Percentiles rank a stretch among this genome's conserved stretches.
phyloP scores from a whole-genome alignment of 2,888 invertebrate species.

The Lithophane semibrunnea region DNA sequence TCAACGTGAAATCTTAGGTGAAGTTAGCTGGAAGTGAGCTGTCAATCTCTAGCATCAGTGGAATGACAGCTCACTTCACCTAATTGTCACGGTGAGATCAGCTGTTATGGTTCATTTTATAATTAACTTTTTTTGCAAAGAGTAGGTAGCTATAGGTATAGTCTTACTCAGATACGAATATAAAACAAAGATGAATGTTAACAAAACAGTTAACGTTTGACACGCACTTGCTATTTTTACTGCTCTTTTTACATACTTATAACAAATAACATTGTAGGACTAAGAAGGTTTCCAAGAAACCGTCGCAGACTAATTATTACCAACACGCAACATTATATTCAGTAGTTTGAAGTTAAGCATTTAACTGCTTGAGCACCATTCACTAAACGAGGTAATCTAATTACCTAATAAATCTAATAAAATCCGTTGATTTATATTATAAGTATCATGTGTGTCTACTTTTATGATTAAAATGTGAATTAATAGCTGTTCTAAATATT shows the following conservation, averaged over 20 bases:
- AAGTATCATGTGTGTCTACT: conserved; percentile 10
- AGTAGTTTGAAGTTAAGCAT: conserved; percentile 20
- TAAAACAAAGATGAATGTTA: neutral
- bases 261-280: conserved; percentile 29
- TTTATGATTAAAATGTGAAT: conserved; percentile 19
- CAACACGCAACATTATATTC: conserved; percentile 55
- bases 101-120: neutral
- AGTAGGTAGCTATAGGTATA: no score
- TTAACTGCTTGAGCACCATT: conserved; percentile 34
- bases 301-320: conserved; percentile 36
- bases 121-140: neutral
- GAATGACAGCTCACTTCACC: neutral
- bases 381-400: conserved; percentile 31
- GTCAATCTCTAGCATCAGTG: neutral
- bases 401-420: conserved; percentile 35
- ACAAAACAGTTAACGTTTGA: conserved; percentile 9
- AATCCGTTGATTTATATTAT: conserved; percentile 41
- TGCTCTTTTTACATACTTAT: conserved; percentile 9
- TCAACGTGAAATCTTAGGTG: neutral
- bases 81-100: neutral
- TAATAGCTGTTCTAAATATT: conserved; percentile 12
- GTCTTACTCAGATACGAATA: neutral
- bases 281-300: conserved; percentile 54
- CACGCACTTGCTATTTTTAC: conserved; percentile 37
- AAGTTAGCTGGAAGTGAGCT: neutral